Percentiles rank a stretch among this genome's conserved stretches.
phyloP scores from a whole-genome alignment of 2,113 vertebrate genomes.

The Sturnus vulgaris region DNA sequence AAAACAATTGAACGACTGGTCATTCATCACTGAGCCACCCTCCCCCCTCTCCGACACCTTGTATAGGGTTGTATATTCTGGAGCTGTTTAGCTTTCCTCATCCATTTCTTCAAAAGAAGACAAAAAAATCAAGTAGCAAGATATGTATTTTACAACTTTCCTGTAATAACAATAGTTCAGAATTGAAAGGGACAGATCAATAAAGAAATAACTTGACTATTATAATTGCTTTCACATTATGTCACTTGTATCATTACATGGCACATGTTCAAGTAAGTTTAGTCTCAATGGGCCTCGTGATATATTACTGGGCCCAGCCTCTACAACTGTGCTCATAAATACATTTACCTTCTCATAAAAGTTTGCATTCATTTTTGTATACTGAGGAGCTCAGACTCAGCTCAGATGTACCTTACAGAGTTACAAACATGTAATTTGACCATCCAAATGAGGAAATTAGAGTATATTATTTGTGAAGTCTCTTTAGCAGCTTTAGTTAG shows the following conservation, averaged over 20 bases:
- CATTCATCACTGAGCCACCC: conserved; percentile 72
- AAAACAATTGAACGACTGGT: conserved; percentile 77
- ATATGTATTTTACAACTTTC: not conserved
- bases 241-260: not conserved
- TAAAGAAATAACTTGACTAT: not conserved
- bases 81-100: conserved; percentile 32
- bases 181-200: not conserved
- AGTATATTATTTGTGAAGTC: not conserved
- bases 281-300: not conserved
- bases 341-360: not conserved
- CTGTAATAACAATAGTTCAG: not conserved
- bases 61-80: conserved; percentile 56
- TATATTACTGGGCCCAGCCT: not conserved
- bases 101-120: conserved; percentile 46
- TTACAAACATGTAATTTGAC: not conserved
- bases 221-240: not conserved
- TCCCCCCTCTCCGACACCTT: conserved; percentile 64
- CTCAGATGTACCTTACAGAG: not conserved
- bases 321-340: not conserved
- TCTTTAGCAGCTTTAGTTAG: not conserved
- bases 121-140: not conserved
- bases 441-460: not conserved
- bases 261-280: not conserved
- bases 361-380: not conserved
- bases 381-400: not conserved